phyloP scores from a whole-genome alignment of 2,888 invertebrate genomes.

The Lasioglossum pauxillum region DNA sequence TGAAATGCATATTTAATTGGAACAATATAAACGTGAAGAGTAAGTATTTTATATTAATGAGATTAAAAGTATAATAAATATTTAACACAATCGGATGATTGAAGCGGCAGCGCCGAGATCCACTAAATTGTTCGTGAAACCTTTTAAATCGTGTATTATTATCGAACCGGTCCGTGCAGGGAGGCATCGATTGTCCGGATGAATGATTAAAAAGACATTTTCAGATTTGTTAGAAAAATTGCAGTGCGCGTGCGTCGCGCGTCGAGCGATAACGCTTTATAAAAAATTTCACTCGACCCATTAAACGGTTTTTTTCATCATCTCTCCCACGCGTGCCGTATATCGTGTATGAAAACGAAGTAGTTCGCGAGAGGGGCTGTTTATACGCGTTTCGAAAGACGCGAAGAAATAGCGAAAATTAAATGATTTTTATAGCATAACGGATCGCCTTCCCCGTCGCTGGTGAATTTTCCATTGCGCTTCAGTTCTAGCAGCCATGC shows the following conservation, averaged over 20 bases:
- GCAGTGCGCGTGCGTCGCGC: too few species aligned
- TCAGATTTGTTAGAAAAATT: neutral
- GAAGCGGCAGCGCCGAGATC: neutral
- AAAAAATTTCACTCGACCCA: slow-evolving; percentile 13
- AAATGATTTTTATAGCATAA: neutral
- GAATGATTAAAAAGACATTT: slow-evolving; percentile 4
- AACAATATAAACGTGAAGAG: neutral
- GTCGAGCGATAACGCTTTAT: neutral
- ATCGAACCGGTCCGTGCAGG: too few species aligned
- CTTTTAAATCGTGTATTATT: neutral
- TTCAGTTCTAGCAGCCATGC: neutral
- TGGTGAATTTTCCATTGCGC: slow-evolving; percentile 4
- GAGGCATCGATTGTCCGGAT: neutral
- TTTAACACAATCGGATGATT: neutral
- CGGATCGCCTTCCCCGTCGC: neutral
- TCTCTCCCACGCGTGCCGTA: neutral
- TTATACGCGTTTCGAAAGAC: neutral
- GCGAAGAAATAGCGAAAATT: neutral
- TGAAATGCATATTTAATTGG: neutral
- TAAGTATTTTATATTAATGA: neutral
- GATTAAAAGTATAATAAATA: neutral
- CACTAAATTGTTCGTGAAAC: neutral
- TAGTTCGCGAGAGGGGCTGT: neutral
- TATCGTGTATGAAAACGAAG: slow-evolving; percentile 24
- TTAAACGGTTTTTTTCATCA: slow-evolving; percentile 9